These are phyloP conservation scores for Piscicola geometra DNA, from an alignment of 2,888 invertebrate genomes.

Conservation along the genomic window DNA sequence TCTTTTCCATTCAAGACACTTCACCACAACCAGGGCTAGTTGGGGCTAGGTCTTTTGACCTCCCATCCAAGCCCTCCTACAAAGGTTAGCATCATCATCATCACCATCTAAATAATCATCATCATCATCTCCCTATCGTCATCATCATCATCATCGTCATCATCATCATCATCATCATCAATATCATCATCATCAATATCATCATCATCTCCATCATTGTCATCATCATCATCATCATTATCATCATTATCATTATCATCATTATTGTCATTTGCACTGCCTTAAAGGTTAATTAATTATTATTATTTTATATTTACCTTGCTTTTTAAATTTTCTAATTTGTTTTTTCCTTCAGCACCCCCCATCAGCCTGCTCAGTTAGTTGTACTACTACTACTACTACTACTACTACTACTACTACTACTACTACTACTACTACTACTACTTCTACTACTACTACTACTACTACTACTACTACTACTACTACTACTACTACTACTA, in stretches of 20 bases:
- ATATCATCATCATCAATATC: conserved; percentile 14
- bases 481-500: conserved; percentile 28
- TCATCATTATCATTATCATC: conserved; percentile 14
- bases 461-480: conserved; percentile 38
- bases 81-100: conserved; percentile 14
- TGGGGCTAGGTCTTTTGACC: no score
- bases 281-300: no score
- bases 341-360: no score
- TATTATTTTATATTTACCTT: no score
- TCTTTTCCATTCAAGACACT: no score
- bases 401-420: conserved; percentile 37
- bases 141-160: conserved; percentile 19
- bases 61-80: no score
- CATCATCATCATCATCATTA: neutral
- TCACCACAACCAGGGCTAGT: no score
- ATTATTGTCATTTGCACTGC: neutral
- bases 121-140: conserved; percentile 11
- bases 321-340: no score
- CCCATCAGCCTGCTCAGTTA: no score
- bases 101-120: neutral
- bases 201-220: conserved; percentile 16
- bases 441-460: conserved; percentile 39
- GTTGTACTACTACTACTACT: no score
- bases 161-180: conserved; percentile 20
- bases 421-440: conserved; percentile 39